These are phyloP conservation scores for Calephelis virginiensis DNA, from an alignment of 1,140 invertebrate species.

Conservation along the genomic window DNA sequence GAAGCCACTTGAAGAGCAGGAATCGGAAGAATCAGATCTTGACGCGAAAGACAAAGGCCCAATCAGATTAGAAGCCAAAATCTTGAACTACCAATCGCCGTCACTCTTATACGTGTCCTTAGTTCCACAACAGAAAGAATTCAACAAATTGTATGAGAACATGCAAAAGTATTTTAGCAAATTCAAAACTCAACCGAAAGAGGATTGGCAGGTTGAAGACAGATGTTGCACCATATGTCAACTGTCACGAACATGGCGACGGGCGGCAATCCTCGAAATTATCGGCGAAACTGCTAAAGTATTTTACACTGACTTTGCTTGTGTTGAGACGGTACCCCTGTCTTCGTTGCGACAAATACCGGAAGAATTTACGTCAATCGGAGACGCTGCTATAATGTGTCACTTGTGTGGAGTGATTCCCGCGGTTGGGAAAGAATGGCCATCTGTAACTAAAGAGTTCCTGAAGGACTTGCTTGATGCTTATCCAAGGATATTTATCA, in stretches of 20 bases:
- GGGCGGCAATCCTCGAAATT: slow-evolving; percentile 73
- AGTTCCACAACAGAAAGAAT: slow-evolving; percentile 51
- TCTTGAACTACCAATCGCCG: slow-evolving; percentile 73
- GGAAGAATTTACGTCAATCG: slow-evolving; percentile 56
- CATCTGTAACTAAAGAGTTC: slow-evolving; percentile 72
- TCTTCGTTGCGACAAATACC: slow-evolving; percentile 64
- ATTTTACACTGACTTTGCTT: slow-evolving; percentile 79
- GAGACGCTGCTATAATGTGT: slow-evolving; percentile 76
- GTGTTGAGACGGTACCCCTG: slow-evolving; percentile 61
- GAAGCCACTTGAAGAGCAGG: slow-evolving; percentile 20
- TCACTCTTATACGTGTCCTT: slow-evolving; percentile 77
- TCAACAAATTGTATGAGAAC: slow-evolving; percentile 56
- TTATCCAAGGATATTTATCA: slow-evolving; percentile 67
- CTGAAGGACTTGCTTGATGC: slow-evolving; percentile 74
- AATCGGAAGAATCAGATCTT: slow-evolving; percentile 38
- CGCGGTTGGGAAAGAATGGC: slow-evolving; percentile 77
- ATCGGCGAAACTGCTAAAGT: slow-evolving; percentile 57
- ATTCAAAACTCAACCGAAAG: slow-evolving; percentile 38
- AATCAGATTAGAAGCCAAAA: slow-evolving; percentile 67
- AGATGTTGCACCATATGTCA: slow-evolving; percentile 71
- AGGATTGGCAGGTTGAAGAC: slow-evolving; percentile 62
- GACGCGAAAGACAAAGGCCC: slow-evolving; percentile 72
- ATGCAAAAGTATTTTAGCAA: slow-evolving; percentile 77
- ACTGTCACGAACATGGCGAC: slow-evolving; percentile 74
- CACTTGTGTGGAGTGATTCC: slow-evolving; percentile 79